Evolutionary conservation across 2,888 invertebrate genomes (phyloP), one percentile per base, ranked within the genome.

Genomic region (Cinara cedri): DNA sequence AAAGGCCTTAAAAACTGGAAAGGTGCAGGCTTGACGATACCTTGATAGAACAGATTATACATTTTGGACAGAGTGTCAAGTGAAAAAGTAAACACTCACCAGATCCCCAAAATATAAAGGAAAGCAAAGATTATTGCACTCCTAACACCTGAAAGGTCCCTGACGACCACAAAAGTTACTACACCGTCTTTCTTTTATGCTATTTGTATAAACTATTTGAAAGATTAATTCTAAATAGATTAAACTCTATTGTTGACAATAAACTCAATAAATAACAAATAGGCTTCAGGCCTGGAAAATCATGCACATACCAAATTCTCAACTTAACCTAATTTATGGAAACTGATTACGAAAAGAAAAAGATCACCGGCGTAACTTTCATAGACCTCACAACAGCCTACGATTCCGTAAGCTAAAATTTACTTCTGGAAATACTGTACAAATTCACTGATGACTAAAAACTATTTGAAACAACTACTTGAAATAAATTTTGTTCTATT

Each of bases 111-210:
- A 26, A 60, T 60, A 14, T 60, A 26, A 26, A 60, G 26, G 16
- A 60, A 60, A 60, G 26, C 60, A 1, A 62, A 62, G 60, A 62
- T 19, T n/a, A 62, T 34, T 34, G 60, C 60, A 62, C 44, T 42
- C 14, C 34, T 55, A 55, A 55, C 19, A 55, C 55, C 55, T 9
- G 55, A 10, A 21, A 21, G 21, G 21, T 6, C 19, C 9, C 55
- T 8, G 55, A 55, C 21, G 55, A 55, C 8, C 55, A 4, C 19
- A 55, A 21, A 55, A 55, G 55, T 21, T 55, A 21, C 21, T 21
- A 21, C 55, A 19, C 55, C 1, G 21, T 55, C 55, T 55, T 21
- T 55, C 55, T 55, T 11, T 10, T 21, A 55, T 1, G 19, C 19
- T 21, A 55, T 21, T 10, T 55, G 9, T 19, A 55, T 10, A 55